Conservation (phyloP, 2,797 vertebrate genomes). For the Etheostoma nigrum region DNA sequence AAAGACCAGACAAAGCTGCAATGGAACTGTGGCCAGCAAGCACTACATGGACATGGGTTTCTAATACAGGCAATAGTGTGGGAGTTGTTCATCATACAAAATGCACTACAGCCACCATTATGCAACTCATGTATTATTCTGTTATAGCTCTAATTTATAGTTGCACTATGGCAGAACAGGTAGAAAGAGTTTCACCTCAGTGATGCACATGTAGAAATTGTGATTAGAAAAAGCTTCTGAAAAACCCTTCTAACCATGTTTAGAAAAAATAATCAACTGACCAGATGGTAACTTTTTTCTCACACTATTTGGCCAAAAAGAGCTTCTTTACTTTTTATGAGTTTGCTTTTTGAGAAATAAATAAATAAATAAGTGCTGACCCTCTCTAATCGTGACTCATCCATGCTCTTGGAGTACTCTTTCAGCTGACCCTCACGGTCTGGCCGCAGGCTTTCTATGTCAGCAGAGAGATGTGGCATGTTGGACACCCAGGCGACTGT, state of each 20-base stretch:
- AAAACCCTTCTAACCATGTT: no score
- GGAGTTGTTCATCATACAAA: slow-evolving; percentile 34
- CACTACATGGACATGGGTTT: slow-evolving; percentile 5
- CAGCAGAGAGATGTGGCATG: slow-evolving; percentile 97
- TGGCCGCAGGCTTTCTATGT: slow-evolving; percentile 95
- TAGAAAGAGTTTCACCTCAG: not conserved
- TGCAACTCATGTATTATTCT: slow-evolving; percentile 15
- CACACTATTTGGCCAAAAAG: no score
- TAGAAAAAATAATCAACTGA: not conserved
- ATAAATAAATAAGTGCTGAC: slow-evolving; percentile 74
- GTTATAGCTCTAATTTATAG: slow-evolving; percentile 8
- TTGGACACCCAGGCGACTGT: slow-evolving; percentile 99
- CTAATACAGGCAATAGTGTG: slow-evolving; percentile 12
- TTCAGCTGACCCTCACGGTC: slow-evolving; percentile 96
- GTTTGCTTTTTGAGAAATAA: not conserved
- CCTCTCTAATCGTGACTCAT: slow-evolving; percentile 96
- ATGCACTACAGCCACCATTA: not conserved
- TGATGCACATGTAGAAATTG: not conserved
- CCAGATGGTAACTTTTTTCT: not conserved
- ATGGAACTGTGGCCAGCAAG: not conserved
- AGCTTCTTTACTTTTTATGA: not conserved
- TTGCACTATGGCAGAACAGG: not conserved
- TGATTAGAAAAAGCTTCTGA: not conserved
- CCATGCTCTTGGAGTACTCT: slow-evolving; percentile 98
- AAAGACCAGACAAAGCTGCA: slow-evolving; percentile 4